Conservation (phyloP, 53 echinoderm and acorn worm genomes). For the Zoroaster sp. region DNA sequence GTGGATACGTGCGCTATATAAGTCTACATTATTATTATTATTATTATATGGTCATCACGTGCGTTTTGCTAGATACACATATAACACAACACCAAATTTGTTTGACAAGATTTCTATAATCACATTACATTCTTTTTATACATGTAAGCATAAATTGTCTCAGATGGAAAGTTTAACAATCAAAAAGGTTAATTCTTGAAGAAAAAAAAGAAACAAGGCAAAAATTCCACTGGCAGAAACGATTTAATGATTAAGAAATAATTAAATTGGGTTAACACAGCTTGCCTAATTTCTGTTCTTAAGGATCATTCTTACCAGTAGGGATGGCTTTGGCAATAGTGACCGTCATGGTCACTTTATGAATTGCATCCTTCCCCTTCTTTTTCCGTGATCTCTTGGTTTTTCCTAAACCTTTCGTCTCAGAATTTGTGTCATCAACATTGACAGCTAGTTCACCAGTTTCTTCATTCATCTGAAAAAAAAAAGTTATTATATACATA, state of each 20-base stretch:
- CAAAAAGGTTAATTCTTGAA: too few relatives aligned
- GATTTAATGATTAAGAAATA: not conserved
- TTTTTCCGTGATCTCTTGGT: constrained; percentile 19
- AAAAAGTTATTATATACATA: not conserved
- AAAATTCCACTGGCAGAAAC: not conserved
- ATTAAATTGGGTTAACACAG: not conserved
- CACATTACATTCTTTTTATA: too few relatives aligned
- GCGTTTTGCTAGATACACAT: too few relatives aligned
- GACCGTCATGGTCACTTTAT: constrained; percentile 91
- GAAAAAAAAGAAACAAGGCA: too few relatives aligned
- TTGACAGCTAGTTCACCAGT: constrained; percentile 5
- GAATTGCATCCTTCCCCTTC: constrained; percentile 66
- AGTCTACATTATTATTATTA: too few relatives aligned
- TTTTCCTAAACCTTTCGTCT: constrained; percentile 39
- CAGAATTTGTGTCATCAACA: not conserved
- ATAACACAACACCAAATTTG: too few relatives aligned
- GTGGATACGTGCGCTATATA: too few relatives aligned
- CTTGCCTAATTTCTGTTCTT: not conserved
- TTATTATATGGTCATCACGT: too few relatives aligned
- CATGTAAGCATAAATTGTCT: too few relatives aligned
- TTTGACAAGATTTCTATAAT: too few relatives aligned
- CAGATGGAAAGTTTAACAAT: not conserved
- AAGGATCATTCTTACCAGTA: constrained; percentile 74
- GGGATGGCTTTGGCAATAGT: constrained; percentile 97
- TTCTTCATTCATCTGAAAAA: constrained; percentile 4